A percentile compares a stretch with the other conserved stretches of the same genome.
These are phyloP conservation scores for Anoura caudifer DNA, from an alignment of 2,113 vertebrate species.

Conservation along the genomic window DNA sequence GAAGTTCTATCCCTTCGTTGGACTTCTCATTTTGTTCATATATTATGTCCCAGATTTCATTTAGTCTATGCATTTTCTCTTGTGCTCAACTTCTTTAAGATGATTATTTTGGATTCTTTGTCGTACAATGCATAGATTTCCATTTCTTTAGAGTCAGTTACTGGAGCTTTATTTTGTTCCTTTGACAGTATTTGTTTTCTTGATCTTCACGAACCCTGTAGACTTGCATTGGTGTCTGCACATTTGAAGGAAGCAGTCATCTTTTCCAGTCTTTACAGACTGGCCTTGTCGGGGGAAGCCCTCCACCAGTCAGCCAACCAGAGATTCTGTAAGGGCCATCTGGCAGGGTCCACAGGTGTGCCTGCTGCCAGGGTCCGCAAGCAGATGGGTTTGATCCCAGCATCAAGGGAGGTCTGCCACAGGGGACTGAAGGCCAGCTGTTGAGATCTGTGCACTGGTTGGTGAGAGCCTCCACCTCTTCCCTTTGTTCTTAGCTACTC, in stretches of 20 bases:
- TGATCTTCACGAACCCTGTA: background rate
- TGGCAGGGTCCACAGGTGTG: background rate
- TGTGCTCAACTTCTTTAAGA: background rate
- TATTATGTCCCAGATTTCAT: background rate
- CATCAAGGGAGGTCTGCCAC: background rate
- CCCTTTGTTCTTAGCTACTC: background rate
- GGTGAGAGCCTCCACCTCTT: background rate
- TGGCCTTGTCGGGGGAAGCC: background rate
- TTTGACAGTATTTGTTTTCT: background rate
- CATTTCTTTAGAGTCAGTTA: background rate
- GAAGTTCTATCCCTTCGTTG: background rate
- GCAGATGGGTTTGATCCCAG: background rate
- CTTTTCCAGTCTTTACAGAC: background rate
- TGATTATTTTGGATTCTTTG: background rate
- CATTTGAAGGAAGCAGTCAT: background rate
- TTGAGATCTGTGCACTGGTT: background rate
- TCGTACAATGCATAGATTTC: background rate
- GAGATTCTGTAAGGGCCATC: background rate
- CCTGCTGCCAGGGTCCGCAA: background rate
- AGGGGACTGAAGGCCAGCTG: background rate
- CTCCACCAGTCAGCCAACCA: background rate
- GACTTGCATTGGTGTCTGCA: background rate
- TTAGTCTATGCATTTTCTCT: background rate
- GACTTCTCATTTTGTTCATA: background rate
- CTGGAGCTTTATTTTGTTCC: background rate